Percentiles rank a stretch among this genome's conserved stretches.
Evolutionary conservation across 2,113 vertebrate species (phyloP).

Genomic region (Tychaedon coryphoeus): DNA sequence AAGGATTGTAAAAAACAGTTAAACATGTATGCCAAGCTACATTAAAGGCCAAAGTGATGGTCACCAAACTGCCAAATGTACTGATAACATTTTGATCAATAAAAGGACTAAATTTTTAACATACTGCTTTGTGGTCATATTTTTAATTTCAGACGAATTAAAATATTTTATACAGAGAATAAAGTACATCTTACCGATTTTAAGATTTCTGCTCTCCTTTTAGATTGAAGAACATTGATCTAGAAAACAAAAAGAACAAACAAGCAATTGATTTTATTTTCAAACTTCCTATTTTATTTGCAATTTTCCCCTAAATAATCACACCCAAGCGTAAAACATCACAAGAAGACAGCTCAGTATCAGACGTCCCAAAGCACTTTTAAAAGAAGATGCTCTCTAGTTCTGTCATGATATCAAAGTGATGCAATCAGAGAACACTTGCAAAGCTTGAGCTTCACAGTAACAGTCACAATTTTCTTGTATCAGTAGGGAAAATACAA

Average conservation of each 20-base stretch:
- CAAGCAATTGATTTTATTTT: background rate
- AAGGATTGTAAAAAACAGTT: background rate
- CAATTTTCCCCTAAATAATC: background rate
- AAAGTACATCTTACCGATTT: constrained; percentile 86
- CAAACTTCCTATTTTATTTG: background rate
- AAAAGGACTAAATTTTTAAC: background rate
- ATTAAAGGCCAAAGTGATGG: background rate
- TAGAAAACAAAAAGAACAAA: constrained; percentile 21
- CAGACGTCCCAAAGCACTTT: background rate
- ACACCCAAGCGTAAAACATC: background rate
- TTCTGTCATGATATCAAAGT: background rate
- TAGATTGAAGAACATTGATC: constrained; percentile 98
- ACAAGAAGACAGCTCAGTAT: background rate
- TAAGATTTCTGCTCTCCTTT: constrained; percentile 95
- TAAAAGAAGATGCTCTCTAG: background rate
- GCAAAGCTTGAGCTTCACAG: background rate
- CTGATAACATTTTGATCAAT: background rate
- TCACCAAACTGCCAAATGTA: background rate
- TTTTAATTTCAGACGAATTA: background rate
- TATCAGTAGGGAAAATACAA: background rate
- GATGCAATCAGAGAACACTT: background rate
- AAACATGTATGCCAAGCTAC: background rate
- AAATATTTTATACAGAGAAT: background rate
- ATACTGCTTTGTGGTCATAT: background rate
- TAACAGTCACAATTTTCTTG: background rate